These are phyloP conservation scores for Drosophila rufa DNA, from an alignment of 1,140 invertebrate species.

Conservation along the genomic window DNA sequence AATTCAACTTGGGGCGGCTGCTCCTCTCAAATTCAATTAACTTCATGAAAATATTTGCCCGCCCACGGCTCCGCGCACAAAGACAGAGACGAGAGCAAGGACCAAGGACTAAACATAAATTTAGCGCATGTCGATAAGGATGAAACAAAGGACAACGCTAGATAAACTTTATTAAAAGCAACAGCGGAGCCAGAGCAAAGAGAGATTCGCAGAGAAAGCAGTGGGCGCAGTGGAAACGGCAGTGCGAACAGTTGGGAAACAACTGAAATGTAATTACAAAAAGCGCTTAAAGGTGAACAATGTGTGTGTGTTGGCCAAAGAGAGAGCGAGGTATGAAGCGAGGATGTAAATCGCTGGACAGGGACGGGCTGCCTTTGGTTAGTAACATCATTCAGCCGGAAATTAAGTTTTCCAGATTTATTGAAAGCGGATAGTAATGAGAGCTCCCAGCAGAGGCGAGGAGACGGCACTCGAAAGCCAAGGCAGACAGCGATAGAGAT, in stretches of 20 bases:
- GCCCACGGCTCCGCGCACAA: slow-evolving; percentile 60
- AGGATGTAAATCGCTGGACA: slow-evolving; percentile 8
- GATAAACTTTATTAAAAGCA: slow-evolving; percentile 83
- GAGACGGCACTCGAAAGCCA: slow-evolving; percentile 5
- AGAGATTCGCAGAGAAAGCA: slow-evolving; percentile 28
- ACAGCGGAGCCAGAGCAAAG: slow-evolving; percentile 33
- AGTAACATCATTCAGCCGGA: slow-evolving; percentile 80
- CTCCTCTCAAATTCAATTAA: slow-evolving; percentile 82
- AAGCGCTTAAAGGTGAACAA: slow-evolving; percentile 83
- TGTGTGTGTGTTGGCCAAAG: slow-evolving; percentile 38
- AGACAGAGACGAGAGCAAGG: slow-evolving; percentile 28
- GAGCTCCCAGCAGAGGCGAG: slow-evolving; percentile 45
- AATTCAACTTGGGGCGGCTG: slow-evolving; percentile 62
- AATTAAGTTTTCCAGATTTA: slow-evolving; percentile 85
- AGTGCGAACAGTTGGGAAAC: slow-evolving; percentile 61
- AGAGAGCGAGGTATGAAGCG: slow-evolving; percentile 7
- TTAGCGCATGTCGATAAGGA: slow-evolving; percentile 76
- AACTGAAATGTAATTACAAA: slow-evolving; percentile 83
- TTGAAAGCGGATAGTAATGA: slow-evolving; percentile 85
- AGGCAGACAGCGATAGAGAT: slow-evolving; percentile 41
- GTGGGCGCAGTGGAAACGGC: slow-evolving; percentile 5
- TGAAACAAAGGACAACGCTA: slow-evolving; percentile 80
- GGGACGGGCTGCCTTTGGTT: slow-evolving; percentile 30
- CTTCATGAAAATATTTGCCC: slow-evolving; percentile 82
- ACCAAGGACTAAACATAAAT: slow-evolving; percentile 75